These are phyloP conservation scores for Parotia lawesii DNA, from an alignment of 2,113 vertebrate genomes.

Conservation along the genomic window DNA sequence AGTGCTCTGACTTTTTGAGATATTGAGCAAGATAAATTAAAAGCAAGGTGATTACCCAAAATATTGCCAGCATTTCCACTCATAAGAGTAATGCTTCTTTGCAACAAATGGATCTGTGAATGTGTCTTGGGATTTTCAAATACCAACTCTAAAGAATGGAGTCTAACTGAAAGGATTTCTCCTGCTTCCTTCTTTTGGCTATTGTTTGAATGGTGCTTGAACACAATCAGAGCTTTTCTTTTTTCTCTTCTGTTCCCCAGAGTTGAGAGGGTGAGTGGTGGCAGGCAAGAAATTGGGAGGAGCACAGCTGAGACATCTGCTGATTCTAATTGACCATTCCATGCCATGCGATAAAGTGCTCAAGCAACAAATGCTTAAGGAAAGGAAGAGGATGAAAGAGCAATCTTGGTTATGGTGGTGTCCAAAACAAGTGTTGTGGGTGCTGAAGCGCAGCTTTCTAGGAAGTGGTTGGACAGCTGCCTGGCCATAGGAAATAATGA, in stretches of 20 bases:
- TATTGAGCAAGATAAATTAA: background rate
- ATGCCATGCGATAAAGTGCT: background rate
- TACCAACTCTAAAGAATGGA: background rate
- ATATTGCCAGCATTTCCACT: background rate
- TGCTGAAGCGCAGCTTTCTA: background rate
- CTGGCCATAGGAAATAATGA: background rate
- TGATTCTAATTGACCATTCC: background rate
- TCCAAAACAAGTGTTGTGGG: background rate
- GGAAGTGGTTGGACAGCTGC: background rate
- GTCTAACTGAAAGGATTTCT: background rate
- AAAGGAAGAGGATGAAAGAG: background rate
- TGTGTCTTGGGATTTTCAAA: background rate
- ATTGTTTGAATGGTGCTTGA: background rate
- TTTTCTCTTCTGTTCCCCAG: background rate
- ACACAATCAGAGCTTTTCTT: background rate
- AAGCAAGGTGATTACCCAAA: background rate
- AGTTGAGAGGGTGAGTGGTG: background rate
- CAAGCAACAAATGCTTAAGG: background rate
- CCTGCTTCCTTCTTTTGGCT: background rate
- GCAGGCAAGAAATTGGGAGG: background rate
- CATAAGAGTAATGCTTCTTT: background rate
- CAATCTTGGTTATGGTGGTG: background rate
- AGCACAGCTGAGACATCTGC: background rate
- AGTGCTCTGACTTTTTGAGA: background rate
- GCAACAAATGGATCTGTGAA: background rate